Evolutionary conservation across 2,797 vertebrate genomes (phyloP), one percentile per base, ranked within the genome.

Genomic region (Meda fulgida): DNA sequence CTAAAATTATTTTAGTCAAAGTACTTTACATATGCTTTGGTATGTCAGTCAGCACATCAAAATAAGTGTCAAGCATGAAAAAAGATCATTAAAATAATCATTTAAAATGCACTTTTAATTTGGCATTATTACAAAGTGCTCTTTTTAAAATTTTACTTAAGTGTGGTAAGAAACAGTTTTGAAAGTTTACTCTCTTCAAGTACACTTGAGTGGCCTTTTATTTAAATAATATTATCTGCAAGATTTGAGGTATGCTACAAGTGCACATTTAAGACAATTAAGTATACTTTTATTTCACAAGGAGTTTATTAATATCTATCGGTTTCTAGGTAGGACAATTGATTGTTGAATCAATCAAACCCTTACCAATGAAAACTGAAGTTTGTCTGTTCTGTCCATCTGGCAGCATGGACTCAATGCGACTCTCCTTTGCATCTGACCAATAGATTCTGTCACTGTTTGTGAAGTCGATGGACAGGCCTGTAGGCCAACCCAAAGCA

Each of bases 381-480:
- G 85, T 95, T 96, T 90, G 88, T 98, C 98, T 60, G 96, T 96
- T 51, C 97, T 97, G 84, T 99, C 98, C 16, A 95, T 93, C 89
- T 94, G 83, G 83, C 23, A 85, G 97, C 92, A 99, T 97, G 46
- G 97, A 98, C 93, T 98, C 97, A 83, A 99, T 97, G 69, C 94
- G 93, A 88, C 98, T 97, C 93, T 99, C 98, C 91, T 99, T 99
- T 86, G 97, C 96, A 91, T 99, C 98, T 87, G 97, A 97, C 98
- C 98, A 99, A 90, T 99, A 99, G 90, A 99, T 94, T 77, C 97
- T 95, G 85, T 98, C 95, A 81, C 95, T 95, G 88, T 99, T 99
- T 89, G 98, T 86, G 91, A 97, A 98, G 93, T 99, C 98, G 87
- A 99, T 91, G 85, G 96, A 91, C 89, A 99, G 95, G 7, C 98